Evolutionary conservation across 2,888 invertebrate species (phyloP), one percentile per base, ranked within the genome.

Genomic region (Dendrolimus pini): DNA sequence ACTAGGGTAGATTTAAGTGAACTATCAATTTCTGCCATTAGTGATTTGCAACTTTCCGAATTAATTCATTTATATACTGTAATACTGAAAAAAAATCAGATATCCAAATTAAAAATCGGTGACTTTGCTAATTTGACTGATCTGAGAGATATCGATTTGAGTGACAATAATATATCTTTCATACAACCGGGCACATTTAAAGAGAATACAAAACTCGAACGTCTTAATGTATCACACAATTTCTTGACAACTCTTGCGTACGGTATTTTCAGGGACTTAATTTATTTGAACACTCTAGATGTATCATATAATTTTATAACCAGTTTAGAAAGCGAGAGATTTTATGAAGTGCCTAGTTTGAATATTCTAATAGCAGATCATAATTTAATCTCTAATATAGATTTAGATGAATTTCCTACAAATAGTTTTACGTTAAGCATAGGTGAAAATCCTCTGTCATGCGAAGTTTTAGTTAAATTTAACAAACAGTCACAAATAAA

Each of bases 401-500:
- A 68, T 6, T 59, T 67, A n/a, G 70, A 75, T 47, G 77, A 81
- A n/a, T 82, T 85, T 63, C 30, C 56, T 8, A 70, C 75, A 0
- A 76, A 75, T 0, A 67, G 63, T 61, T 58, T 59, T 9, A 70
- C 60, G 52, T 68, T 87, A 9, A 87, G 86, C 62, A 83, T 87
- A 56, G 85, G 86, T 7, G 77, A 74, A 41, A 87, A 87, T 69
- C 84, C 80, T n/a, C 62, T 87, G 55, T 67, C 84, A 1, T 86
- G 86, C 60, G 72, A 75, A 54, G 55, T 69, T 52, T 61, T 86
- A 53, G 70, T 77, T 0, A 76, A 71, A 58, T 67, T 83, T 0
- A 68, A 71, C 54, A 72, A 70, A 58, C 41, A 41, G 6, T 9
- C 59, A n/a, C 41, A 61, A 1, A 74, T 77, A 63, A 55, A 60